Base-by-base conservation (phyloP, 1,140 invertebrate species). In the Whitmania pigra region DNA sequence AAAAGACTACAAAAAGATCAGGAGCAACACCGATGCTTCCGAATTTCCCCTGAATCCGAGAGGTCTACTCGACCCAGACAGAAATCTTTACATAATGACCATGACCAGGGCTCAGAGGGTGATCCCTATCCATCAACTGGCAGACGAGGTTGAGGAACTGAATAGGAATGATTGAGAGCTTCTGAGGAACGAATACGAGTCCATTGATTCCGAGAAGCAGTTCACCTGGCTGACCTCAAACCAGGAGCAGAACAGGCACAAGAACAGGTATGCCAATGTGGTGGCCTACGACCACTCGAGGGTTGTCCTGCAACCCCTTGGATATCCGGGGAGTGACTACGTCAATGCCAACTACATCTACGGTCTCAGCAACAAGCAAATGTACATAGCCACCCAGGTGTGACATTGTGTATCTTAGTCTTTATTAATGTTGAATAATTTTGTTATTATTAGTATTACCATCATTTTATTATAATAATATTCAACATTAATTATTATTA, bases 141-240 rank as follows among this genome's bases (percentile, higher is more conserved):
- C 89, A 13, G 91, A 94, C 80, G 94, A 99, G 79, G 97, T 99
- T 73, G 94, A 99, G 72, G 86, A 89, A 75, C 86, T 99, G 9
- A 98, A 98, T 84, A 85, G 90, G 40, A 96, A 94, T 77, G 95
- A 98, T 83, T 98, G 98, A 86, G 86, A 92, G 15, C 94, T 96
- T 81, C 99, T 99, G 82, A 82, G 80, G 7, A 78, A 84, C 75
- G 84, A 85, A 73, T 85, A 84, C 69, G 85, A 83, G 81, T 93
- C 91, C 73, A 99, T 99, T 73, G 96, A 99, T 81, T 94, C 96
- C 6, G 95, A 94, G 0, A 95, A 99, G 78, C 95, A 99, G 81
- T 99, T 99, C 80, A 98, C 95, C 1, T 99, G 97, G 97, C 94
- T 99, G 80, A 92, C 97, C 82, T 97, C 94, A 0, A 97, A 93